Evolutionary conservation across 2,113 vertebrate species (phyloP).

Genomic region (Cyanoderma ruficeps): DNA sequence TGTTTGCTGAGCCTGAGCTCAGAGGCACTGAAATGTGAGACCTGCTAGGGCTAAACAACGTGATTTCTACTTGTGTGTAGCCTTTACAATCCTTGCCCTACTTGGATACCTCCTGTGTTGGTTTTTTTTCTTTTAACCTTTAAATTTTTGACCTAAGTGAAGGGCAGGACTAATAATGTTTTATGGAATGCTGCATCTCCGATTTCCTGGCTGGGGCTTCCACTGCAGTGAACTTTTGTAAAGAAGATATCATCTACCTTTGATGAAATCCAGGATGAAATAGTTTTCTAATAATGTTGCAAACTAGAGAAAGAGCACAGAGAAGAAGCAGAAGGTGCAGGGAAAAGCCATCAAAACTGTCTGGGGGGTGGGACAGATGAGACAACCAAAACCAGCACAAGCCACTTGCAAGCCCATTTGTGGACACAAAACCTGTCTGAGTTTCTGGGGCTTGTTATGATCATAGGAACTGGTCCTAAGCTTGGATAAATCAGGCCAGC

Average conservation of each 20-base stretch:
- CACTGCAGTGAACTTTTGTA: background rate
- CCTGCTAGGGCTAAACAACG: background rate
- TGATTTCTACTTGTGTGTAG: background rate
- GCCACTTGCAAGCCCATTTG: rapidly evolving
- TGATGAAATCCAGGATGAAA: slow-evolving; percentile 1
- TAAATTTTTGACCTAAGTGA: background rate
- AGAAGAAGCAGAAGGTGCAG: background rate
- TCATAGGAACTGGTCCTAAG: background rate
- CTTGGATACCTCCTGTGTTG: background rate
- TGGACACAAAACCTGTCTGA: background rate
- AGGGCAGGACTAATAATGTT: slow-evolving; percentile 6
- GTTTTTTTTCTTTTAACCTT: background rate
- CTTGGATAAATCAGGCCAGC: background rate
- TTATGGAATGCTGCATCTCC: background rate
- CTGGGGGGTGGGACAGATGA: background rate
- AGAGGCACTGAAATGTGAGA: background rate
- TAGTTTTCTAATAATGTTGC: background rate
- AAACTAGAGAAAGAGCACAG: background rate
- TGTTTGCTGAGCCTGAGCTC: background rate
- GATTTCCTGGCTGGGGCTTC: slow-evolving; percentile 7
- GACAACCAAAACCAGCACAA: background rate
- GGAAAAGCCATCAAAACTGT: background rate
- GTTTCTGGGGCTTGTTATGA: background rate
- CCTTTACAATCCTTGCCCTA: background rate
- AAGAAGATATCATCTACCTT: background rate